These are phyloP conservation scores for Apaloderma vittatum DNA, from an alignment of 2,113 vertebrate species.

Conservation along the genomic window DNA sequence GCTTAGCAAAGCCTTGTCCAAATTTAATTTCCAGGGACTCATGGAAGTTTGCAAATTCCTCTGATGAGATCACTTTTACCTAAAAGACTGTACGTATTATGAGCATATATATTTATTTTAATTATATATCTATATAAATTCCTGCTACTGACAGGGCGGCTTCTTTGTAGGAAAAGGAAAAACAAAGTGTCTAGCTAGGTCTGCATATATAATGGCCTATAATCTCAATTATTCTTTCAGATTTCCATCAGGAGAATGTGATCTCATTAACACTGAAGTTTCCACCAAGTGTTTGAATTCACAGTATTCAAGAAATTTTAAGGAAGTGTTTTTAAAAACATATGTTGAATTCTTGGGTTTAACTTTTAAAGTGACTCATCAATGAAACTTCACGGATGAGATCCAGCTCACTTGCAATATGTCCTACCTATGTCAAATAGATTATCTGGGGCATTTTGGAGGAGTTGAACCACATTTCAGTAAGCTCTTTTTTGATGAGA, in stretches of 20 bases:
- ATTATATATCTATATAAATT: neutral
- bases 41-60: neutral
- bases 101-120: neutral
- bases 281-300: neutral
- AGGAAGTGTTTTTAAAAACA: neutral
- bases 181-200: neutral
- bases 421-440: neutral
- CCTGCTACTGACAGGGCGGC: neutral
- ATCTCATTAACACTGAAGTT: neutral
- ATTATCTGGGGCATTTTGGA: neutral
- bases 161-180: neutral
- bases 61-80: neutral
- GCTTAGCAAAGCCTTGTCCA: neutral
- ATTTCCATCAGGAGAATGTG: neutral
- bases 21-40: neutral
- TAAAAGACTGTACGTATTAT: neutral
- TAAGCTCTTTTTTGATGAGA: neutral
- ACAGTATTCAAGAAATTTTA: neutral
- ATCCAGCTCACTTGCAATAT: neutral
- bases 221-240: neutral
- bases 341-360: neutral
- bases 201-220: neutral
- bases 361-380: fast-evolving
- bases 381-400: neutral
- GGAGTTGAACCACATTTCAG: neutral